These are phyloP conservation scores for Phocoena sinus DNA, from an alignment of 2,113 vertebrate genomes.

Conservation along the genomic window DNA sequence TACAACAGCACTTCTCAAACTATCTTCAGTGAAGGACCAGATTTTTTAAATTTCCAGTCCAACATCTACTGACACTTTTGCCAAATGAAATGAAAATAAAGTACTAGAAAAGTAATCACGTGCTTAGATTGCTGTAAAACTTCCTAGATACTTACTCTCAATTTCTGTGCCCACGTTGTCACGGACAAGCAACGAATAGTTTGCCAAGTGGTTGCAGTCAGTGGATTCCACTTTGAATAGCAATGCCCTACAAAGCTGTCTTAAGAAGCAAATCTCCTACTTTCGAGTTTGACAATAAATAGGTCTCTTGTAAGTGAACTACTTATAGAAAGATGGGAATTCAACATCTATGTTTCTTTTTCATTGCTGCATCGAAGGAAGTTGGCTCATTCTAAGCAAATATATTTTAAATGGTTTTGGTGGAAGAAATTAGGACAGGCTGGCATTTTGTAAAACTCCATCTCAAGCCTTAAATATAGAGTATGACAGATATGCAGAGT, in stretches of 20 bases:
- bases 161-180: background rate
- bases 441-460: background rate
- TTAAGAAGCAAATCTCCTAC: background rate
- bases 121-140: background rate
- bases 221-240: background rate
- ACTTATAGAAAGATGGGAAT: background rate
- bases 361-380: background rate
- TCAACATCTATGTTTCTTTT: background rate
- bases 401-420: background rate
- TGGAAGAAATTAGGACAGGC: slow-evolving; percentile 5
- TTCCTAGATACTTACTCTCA: background rate
- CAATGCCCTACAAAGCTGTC: background rate
- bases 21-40: background rate
- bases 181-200: background rate
- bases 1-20: background rate
- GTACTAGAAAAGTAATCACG: background rate
- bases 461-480: background rate
- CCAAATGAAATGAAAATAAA: slow-evolving; percentile 34
- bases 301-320: background rate
- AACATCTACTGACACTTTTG: background rate
- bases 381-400: background rate
- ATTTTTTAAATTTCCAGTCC: background rate
- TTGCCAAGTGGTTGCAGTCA: background rate
- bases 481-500: background rate
- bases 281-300: background rate